Percentiles rank a stretch among this genome's conserved stretches.
Conservation (phyloP, 2,888 invertebrate genomes). For the Drosophila macrospina region DNA sequence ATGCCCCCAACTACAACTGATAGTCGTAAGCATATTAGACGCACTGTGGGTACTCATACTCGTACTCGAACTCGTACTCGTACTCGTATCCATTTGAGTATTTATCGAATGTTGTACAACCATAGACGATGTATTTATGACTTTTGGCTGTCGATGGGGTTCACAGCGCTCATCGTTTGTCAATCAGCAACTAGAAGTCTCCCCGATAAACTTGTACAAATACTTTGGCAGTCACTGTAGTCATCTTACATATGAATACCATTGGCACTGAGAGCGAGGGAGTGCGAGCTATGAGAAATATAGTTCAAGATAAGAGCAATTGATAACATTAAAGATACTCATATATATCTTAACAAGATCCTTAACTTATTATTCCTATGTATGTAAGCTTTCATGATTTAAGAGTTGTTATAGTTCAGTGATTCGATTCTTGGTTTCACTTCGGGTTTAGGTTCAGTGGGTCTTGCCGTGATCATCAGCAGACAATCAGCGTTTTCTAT, state of each 20-base stretch:
- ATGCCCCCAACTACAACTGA: slow-evolving; percentile 26
- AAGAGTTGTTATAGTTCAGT: neutral
- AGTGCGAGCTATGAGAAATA: neutral
- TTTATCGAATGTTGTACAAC: slow-evolving; percentile 69
- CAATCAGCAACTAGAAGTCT: slow-evolving; percentile 50
- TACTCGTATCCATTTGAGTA: slow-evolving; percentile 28
- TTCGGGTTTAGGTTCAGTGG: neutral
- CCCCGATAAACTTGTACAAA: slow-evolving; percentile 36
- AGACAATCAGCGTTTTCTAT: neutral
- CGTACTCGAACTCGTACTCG: too few species aligned
- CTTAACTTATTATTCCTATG: neutral
- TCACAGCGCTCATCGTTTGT: slow-evolving; percentile 57
- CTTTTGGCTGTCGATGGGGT: slow-evolving; percentile 13
- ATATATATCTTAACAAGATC: neutral
- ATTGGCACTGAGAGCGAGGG: slow-evolving; percentile 46
- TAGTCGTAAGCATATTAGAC: slow-evolving; percentile 51
- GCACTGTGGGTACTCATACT: slow-evolving; percentile 2
- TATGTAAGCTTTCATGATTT: neutral
- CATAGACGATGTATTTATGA: slow-evolving; percentile 66
- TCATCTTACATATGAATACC: slow-evolving; percentile 50
- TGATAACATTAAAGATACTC: neutral
- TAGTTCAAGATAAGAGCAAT: neutral
- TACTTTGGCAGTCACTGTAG: slow-evolving; percentile 10
- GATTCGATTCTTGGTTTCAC: too few species aligned
- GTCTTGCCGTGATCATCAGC: neutral